Evolutionary conservation across 1,140 invertebrate genomes (phyloP).

Genomic region (Caenorhabditis remanei): DNA sequence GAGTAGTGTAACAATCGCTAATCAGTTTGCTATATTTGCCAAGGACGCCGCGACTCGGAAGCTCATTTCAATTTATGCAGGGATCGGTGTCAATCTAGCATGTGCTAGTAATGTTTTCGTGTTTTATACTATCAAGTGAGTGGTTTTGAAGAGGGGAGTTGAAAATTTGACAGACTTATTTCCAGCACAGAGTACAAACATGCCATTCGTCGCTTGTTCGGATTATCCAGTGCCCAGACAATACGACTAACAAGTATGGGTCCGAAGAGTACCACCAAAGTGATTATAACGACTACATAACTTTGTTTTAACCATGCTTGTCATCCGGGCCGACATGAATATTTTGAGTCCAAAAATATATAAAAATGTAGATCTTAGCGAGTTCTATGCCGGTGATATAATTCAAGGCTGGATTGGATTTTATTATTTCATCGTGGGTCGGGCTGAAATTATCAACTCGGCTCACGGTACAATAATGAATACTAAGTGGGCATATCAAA

Average conservation of each 20-base stretch:
- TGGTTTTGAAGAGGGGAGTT: not conserved
- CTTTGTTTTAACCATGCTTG: too few relatives aligned
- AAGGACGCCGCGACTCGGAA: slow-evolving; percentile 17
- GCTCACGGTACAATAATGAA: too few relatives aligned
- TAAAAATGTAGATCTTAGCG: too few relatives aligned
- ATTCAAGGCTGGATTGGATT: too few relatives aligned
- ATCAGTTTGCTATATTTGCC: slow-evolving; percentile 41
- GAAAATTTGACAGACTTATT: not conserved
- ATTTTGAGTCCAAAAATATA: too few relatives aligned
- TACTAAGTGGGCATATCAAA: too few relatives aligned
- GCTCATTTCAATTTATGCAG: slow-evolving; percentile 31
- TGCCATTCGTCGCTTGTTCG: slow-evolving; percentile 11
- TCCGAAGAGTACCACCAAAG: slow-evolving; percentile 15
- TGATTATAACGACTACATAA: not conserved
- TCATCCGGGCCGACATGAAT: too few relatives aligned
- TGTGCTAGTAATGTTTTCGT: slow-evolving; percentile 27
- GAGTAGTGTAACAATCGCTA: slow-evolving; percentile 38
- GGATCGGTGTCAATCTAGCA: slow-evolving; percentile 18
- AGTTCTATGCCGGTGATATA: too few relatives aligned
- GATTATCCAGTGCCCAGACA: not conserved
- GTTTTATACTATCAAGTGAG: slow-evolving; percentile 18
- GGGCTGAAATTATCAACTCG: too few relatives aligned
- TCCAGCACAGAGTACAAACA: slow-evolving; percentile 14
- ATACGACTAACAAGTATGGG: slow-evolving; percentile 7
- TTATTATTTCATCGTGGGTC: too few relatives aligned